Percentiles rank a stretch among this genome's conserved stretches.
phyloP scores from a whole-genome alignment of 2,888 invertebrate genomes.

The Drosophila ustulata region DNA sequence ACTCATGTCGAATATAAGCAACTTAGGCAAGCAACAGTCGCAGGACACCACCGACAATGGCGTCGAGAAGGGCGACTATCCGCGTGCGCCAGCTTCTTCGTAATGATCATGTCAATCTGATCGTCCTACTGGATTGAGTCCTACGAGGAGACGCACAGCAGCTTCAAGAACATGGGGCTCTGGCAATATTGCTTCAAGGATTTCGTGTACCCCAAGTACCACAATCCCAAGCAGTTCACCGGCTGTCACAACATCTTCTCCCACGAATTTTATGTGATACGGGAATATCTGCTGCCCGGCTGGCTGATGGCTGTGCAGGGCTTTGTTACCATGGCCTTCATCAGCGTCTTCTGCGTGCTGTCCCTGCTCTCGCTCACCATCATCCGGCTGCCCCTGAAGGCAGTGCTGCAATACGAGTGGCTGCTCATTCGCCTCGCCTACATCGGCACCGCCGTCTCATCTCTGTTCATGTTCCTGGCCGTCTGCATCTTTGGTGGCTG shows the following conservation, averaged over 20 bases:
- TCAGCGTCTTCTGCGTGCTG: conserved; percentile 91
- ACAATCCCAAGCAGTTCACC: conserved; percentile 94
- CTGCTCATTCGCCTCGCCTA: conserved; percentile 90
- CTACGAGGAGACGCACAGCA: conserved; percentile 93
- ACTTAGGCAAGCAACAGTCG: conserved; percentile 79
- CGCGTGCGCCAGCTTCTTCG: conserved; percentile 91
- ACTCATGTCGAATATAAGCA: conserved; percentile 64
- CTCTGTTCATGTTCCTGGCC: conserved; percentile 91
- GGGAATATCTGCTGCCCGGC: conserved; percentile 96
- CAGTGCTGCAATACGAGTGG: conserved; percentile 93
- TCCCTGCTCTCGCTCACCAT: conserved; percentile 91
- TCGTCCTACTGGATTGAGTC: conserved; percentile 97
- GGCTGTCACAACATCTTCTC: conserved; percentile 98
- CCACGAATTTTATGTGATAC: conserved; percentile 93
- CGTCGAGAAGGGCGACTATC: conserved; percentile 89
- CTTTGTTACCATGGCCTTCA: conserved; percentile 93
- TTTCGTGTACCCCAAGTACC: conserved; percentile 94
- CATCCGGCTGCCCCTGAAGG: conserved; percentile 91
- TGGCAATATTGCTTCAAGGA: conserved; percentile 98
- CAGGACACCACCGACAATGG: conserved; percentile 76
- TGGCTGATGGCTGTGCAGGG: conserved; percentile 97
- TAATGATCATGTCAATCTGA: conserved; percentile 92
- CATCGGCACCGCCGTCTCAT: conserved; percentile 89
- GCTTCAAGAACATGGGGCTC: conserved; percentile 95
- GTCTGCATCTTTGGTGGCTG: conserved; percentile 95